Conservation (phyloP, 2,797 vertebrate genomes). For the Paratrypauchen microcephalus region DNA sequence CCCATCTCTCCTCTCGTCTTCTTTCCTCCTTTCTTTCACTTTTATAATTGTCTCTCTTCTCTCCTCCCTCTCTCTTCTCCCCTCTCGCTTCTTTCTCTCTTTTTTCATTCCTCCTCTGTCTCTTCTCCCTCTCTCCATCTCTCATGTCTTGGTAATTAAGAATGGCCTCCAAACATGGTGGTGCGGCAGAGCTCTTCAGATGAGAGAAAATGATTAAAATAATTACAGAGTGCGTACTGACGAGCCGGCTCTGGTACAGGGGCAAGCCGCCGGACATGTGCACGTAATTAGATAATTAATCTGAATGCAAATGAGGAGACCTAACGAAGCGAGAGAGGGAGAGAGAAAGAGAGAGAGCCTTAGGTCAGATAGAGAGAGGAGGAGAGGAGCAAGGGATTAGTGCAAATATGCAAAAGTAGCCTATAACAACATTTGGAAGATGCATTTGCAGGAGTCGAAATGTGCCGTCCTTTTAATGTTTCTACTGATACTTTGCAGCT, state of each 20-base stretch:
- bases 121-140: slow-evolving; percentile 36
- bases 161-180: slow-evolving; percentile 94
- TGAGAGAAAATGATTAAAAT: slow-evolving; percentile 99
- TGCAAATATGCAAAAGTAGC: too few relatives aligned
- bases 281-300: slow-evolving; percentile 99
- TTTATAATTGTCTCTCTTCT: slow-evolving; percentile 40
- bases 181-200: slow-evolving; percentile 91
- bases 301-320: slow-evolving; percentile 99
- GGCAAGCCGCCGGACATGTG: slow-evolving; percentile 99
- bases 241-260: slow-evolving; percentile 88
- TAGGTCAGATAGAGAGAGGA: too few relatives aligned
- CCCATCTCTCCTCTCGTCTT: too few relatives aligned
- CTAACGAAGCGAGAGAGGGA: slow-evolving; percentile 96
- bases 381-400: too few relatives aligned
- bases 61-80: slow-evolving; percentile 28
- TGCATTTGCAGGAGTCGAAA: too few relatives aligned
- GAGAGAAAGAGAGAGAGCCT: slow-evolving; percentile 66
- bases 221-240: slow-evolving; percentile 99
- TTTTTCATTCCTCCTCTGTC: too few relatives aligned
- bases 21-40: slow-evolving; percentile 34
- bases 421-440: too few relatives aligned
- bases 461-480: too few relatives aligned
- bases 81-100: slow-evolving; percentile 48
- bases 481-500: too few relatives aligned
- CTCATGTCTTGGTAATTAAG: slow-evolving; percentile 92